Percentiles rank a stretch among this genome's conserved stretches.
Evolutionary conservation across 2,113 vertebrate genomes (phyloP).

Genomic region (human): GRCh38 chr12:119169001-119169500

Average conservation of each 20-base stretch:
- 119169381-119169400: not conserved
- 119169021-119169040: not conserved
- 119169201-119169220: not conserved
- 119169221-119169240: not conserved
- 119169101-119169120: not conserved
- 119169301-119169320: not conserved
- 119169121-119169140: not conserved
- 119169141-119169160: not conserved
- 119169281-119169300: not conserved
- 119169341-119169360: not conserved
- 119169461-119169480: not conserved
- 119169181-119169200: not conserved
- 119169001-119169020: not conserved
- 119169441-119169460: not conserved
- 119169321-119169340: conserved; percentile 21
- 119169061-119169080: not conserved
- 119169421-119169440: not conserved
- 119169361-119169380: not conserved
- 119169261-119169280: not conserved
- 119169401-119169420: not conserved
- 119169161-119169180: not conserved
- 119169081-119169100: not conserved
- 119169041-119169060: not conserved
- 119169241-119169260: too few relatives aligned
- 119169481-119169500: accelerated